Evolutionary conservation across 2,113 vertebrate genomes (phyloP), one percentile per base, ranked within the genome.

Genomic region (Hypocryptadius cinnamomeus): DNA sequence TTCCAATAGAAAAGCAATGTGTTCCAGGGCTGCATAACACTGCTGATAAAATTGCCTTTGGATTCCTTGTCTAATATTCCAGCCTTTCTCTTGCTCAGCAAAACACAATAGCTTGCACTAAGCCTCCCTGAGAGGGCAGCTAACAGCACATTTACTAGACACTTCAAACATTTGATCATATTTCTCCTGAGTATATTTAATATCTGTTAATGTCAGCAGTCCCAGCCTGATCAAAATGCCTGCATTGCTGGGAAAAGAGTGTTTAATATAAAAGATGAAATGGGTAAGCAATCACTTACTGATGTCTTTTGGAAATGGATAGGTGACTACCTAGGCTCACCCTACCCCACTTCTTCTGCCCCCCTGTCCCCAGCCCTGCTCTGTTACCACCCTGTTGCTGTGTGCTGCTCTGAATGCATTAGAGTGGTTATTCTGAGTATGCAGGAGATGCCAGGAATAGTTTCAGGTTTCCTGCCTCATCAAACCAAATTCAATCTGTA

Each of bases 131-230:
- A 93, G 88, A 96, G 89, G 87, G 92, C 45, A 11, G 94, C 93
- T 96, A 96, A 94, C 78, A 92, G 92, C 94, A 88, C 95, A 96
- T 97, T 96, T 95, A 94, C 95, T 93, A 95, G 93, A 85, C 94
- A 95, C 91, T 95, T 96, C 92, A 96, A 96, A 89, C 94, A 96
- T 96, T 94, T 94, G 93, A 96, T 95, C 96, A 87, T 96, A 96
- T 96, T 96, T 96, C 95, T 96, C 89, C 81, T 87, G 94, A 96
- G 92, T 94, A 57, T 95, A 94, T 96, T 96, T 96, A 96, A 94
- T 96, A 96, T 96, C 93, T 96, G 90, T 93, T 96, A 96, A 95
- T 95, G 95, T 94, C 95, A 96, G 94, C 85, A 96, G 82, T 44
- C 74, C 65, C 74, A 85, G 86, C 61, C 74, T 90, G 93, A 91